A percentile compares a stretch with the other conserved stretches of the same genome.
phyloP scores from a whole-genome alignment of 2,888 invertebrate species.

The Uloborus plumipes region DNA sequence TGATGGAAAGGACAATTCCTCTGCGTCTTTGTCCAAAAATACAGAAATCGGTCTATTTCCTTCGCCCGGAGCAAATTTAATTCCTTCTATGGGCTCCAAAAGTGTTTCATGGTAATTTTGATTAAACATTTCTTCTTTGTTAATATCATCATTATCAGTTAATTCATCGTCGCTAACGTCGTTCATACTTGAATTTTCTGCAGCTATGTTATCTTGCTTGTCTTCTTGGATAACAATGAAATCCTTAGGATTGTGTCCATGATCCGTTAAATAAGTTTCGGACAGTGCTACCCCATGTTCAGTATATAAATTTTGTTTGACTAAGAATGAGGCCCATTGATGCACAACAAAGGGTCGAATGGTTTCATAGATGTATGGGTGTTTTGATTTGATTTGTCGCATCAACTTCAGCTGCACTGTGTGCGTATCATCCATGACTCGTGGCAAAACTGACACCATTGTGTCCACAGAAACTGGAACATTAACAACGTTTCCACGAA shows the following conservation, averaged over 20 bases:
- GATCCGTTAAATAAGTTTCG: neutral
- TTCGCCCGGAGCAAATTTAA: constrained; percentile 68
- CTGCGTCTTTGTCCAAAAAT: constrained; percentile 66
- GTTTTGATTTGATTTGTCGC: neutral
- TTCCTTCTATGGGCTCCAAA: neutral
- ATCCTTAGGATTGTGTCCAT: neutral
- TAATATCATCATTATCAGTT: neutral
- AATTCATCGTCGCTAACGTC: neutral
- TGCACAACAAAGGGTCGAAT: neutral
- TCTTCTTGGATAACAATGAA: no score
- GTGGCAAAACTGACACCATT: neutral
- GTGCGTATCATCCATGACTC: neutral
- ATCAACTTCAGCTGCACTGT: constrained; percentile 13
- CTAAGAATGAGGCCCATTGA: constrained; percentile 1
- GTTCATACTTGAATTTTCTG: no score
- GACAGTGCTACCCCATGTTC: neutral
- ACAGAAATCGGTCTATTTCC: constrained; percentile 67
- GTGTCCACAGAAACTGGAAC: constrained; percentile 65
- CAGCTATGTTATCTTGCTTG: no score
- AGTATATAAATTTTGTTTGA: neutral
- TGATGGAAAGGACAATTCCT: constrained; percentile 46
- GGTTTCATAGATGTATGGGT: neutral
- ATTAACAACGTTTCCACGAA: constrained; percentile 68
- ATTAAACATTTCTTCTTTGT: neutral
- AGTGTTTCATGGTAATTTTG: neutral